Evolutionary conservation across 1,140 invertebrate genomes (phyloP), one percentile per base, ranked within the genome.

Genomic region (Pomacea maculata): DNA sequence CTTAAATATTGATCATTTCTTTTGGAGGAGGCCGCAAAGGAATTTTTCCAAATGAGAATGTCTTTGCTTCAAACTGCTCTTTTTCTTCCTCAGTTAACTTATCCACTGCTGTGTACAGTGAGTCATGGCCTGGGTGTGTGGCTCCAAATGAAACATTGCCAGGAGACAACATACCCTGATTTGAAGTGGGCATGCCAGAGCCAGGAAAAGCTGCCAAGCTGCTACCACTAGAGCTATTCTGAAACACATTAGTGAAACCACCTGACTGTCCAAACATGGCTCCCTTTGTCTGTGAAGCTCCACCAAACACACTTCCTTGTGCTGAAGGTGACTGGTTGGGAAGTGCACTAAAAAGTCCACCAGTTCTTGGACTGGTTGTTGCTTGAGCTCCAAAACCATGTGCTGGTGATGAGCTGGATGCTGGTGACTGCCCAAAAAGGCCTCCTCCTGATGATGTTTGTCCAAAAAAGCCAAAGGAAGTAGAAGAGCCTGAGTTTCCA

Each of bases 1-100:
- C 29, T 34, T 70, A 70, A 12, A 70, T 6, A 34, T 70, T 70
- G 67, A 70, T n/a, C 67, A 70, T n/a, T 70, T 70, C 67, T 70
- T 70, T n/a, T 12, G 67, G 67, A 6, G 67, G 67, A 70, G 67
- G 67, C 9, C 67, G 21, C 67, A 70, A 25, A 25, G 67, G 67
- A 21, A 70, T 70, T 34, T 25, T 70, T 25, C 67, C 67, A 70
- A 9, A 2, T 12, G 67, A 15, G 21, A 70, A 70, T 25, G 67
- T 70, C 6, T n/a, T 25, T 14, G 67, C 67, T 34, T 17, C 10
- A 70, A 70, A 70, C 67, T 70, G 67, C 11, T n/a, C 67, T 70
- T 70, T 70, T n/a, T 70, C 67, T n/a, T 70, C 67, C 12, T 2
- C 14, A 70, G 67, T 70, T 12, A 70, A 21, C 67, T 70, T 1